Base-by-base conservation (phyloP, 1,140 invertebrate species). In the Drosophila lini region DNA sequence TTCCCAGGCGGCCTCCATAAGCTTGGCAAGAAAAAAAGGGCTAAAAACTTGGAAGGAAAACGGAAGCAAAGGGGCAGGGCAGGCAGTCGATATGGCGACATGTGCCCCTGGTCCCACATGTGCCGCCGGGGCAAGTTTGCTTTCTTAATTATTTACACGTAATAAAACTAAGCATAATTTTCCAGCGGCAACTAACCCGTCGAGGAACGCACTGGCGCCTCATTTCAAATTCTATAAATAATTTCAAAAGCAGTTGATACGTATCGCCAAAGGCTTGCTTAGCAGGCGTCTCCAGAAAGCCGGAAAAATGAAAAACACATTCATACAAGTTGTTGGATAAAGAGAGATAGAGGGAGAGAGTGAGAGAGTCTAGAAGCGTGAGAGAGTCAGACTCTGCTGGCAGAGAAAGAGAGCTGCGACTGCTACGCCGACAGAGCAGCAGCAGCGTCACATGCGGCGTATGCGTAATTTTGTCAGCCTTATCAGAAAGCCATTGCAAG, bases 191-290 rank as follows among this genome's bases (percentile, higher is more conserved):
- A 76, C 69, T 67, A 70, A 58, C 36, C 40, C 34, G 11, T 5
- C n/a, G 11, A 48, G n/a, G 11, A 69, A 71, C 58, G 74, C 81
- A 76, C 58, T 42, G 74, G 56, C 47, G 65, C 62, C 73, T 88
- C 60, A 88, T 88, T 89, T 80, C 10, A 83, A 88, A 88, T 88
- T 88, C 83, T 88, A 88, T 88, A 88, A 88, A 88, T 88, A 88
- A 89, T 83, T 88, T 82, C 52, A 70, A 88, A 88, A 88, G 80
- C 76, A 50, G 83, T 88, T 83, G 70, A 86, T 75, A 70, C 62
- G 75, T 59, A 86, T 64, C 40, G 81, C 75, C 55, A 78, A 78
- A 60, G 56, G 55, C 68, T 40, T 32, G n/a, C 53, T 25, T 56
- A 9, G 4, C 22, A n/a, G 31, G 42, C 50, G 41, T 10, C 22